Evolutionary conservation across 1,140 invertebrate genomes (phyloP).

Genomic region (Microplitis mediator): DNA sequence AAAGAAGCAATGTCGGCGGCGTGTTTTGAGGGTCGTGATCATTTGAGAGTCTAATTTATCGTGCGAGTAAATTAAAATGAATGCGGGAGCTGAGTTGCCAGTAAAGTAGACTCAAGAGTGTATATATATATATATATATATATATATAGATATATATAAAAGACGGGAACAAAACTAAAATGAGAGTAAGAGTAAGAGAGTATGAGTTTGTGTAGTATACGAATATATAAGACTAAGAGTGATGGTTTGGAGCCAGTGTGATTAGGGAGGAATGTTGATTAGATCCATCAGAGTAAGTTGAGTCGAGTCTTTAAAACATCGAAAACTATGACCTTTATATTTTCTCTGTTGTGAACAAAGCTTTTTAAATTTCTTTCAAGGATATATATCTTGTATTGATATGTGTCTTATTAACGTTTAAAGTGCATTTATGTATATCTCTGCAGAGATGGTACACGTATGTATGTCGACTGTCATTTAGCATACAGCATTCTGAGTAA

Average conservation of each 20-base stretch:
- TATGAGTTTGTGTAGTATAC: conserved; percentile 25
- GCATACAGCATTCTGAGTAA: conserved; percentile 21
- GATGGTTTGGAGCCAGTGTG: conserved; percentile 38
- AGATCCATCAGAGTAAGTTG: conserved; percentile 53
- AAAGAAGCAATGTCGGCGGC: neutral
- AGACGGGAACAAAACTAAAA: conserved; percentile 28
- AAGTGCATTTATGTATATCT: conserved; percentile 26
- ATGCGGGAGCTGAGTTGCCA: conserved; percentile 33
- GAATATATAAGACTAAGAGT: conserved; percentile 17
- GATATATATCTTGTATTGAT: too few relatives aligned
- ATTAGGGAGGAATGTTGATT: conserved; percentile 58
- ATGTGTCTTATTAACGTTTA: conserved; percentile 35
- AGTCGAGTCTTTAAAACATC: neutral
- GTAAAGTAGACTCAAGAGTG: conserved; percentile 9
- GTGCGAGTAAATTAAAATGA: conserved; percentile 54
- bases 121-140: conserved; percentile 19
- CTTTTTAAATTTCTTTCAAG: too few relatives aligned
- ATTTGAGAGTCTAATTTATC: conserved; percentile 58
- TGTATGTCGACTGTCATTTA: neutral
- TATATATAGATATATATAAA: conserved; percentile 24
- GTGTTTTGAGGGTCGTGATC: conserved; percentile 40
- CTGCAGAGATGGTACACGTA: neutral
- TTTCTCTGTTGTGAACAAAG: too few relatives aligned
- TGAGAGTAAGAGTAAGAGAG: conserved; percentile 18
- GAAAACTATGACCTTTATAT: neutral